These are phyloP conservation scores for Pithys albifrons DNA, from an alignment of 2,113 vertebrate genomes.

Conservation along the genomic window DNA sequence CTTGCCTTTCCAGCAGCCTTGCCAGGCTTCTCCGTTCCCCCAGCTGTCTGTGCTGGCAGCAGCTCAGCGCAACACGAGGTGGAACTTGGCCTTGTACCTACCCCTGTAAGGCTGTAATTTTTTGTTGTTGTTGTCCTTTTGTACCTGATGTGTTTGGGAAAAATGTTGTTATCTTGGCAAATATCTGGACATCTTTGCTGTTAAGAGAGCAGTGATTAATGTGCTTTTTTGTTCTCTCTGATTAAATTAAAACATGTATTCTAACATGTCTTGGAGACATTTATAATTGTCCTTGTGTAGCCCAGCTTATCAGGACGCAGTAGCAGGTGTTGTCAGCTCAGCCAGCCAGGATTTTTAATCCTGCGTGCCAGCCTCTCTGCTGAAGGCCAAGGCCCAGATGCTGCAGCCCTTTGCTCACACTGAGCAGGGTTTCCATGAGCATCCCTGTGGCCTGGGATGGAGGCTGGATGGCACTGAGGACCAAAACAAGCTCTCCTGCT, in stretches of 20 bases:
- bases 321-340: constrained; percentile 52
- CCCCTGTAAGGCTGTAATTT: constrained; percentile 14
- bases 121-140: constrained; percentile 49
- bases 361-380: constrained; percentile 10
- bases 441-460: neutral
- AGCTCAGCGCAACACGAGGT: neutral
- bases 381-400: constrained; percentile 50
- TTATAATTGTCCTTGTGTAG: constrained; percentile 60
- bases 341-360: constrained; percentile 38
- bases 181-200: constrained; percentile 50
- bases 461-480: neutral
- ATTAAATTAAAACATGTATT: constrained; percentile 62
- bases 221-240: constrained; percentile 58
- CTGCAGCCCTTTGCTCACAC: neutral
- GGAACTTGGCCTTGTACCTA: constrained; percentile 40
- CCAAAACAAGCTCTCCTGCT: neutral
- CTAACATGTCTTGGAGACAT: constrained; percentile 60
- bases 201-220: constrained; percentile 65
- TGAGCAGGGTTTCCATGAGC: neutral
- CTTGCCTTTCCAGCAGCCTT: neutral
- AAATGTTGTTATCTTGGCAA: constrained; percentile 55
- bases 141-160: constrained; percentile 2
- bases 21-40: neutral
- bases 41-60: constrained; percentile 30
- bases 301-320: constrained; percentile 49